phyloP scores from a whole-genome alignment of 35 echinoderm and acorn worm species.

The Nesometra sesokonis region DNA sequence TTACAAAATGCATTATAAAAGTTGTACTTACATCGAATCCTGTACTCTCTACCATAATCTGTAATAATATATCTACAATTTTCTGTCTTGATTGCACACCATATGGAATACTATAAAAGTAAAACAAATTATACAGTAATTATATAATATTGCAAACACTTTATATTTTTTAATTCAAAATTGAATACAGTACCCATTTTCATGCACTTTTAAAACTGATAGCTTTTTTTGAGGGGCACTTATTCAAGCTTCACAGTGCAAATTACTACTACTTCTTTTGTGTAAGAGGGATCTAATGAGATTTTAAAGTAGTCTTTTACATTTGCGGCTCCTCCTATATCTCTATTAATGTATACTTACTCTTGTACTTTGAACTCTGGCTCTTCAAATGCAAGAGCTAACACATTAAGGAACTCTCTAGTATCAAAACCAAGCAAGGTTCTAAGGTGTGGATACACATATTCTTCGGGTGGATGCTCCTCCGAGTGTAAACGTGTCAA shows the following conservation, averaged over 20 bases:
- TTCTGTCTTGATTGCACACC: slow-evolving; percentile 75
- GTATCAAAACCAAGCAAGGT: slow-evolving; percentile 72
- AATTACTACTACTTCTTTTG: too few relatives aligned
- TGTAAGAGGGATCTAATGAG: too few relatives aligned
- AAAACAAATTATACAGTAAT: background rate
- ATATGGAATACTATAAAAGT: slow-evolving; percentile 27
- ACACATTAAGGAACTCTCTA: slow-evolving; percentile 90
- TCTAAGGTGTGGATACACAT: slow-evolving; percentile 54
- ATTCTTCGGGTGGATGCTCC: slow-evolving; percentile 47
- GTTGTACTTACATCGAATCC: slow-evolving; percentile 75
- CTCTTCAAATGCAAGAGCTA: slow-evolving; percentile 88
- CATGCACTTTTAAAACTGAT: too few relatives aligned
- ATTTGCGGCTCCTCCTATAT: too few relatives aligned
- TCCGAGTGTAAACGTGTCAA: slow-evolving; percentile 75
- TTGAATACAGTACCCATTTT: too few relatives aligned
- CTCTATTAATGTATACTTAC: too few relatives aligned
- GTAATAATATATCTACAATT: slow-evolving; percentile 87
- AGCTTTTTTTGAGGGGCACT: too few relatives aligned
- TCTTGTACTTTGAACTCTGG: slow-evolving; percentile 61
- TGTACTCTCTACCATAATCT: slow-evolving; percentile 91
- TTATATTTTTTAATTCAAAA: too few relatives aligned
- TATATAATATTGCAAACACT: too few relatives aligned
- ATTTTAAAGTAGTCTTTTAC: too few relatives aligned
- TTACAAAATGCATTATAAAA: too few relatives aligned
- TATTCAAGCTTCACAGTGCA: too few relatives aligned